Conservation (phyloP, 2,888 invertebrate species). For the Heteropelma amictum region DNA sequence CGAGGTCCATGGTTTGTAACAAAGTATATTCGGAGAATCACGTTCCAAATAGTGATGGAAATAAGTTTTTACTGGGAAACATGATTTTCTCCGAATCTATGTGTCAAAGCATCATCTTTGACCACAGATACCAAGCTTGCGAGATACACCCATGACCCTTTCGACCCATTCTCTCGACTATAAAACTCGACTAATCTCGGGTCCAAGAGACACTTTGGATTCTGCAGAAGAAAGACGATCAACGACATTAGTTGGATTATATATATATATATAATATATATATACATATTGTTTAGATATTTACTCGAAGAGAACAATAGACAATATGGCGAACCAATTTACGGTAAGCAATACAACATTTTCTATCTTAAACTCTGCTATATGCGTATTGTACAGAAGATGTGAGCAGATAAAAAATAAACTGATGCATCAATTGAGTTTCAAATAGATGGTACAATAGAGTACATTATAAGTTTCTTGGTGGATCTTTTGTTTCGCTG, state of each 20-base stretch:
- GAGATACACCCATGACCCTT: constrained; percentile 10
- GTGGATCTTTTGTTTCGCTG: too few species aligned
- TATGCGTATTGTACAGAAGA: not conserved
- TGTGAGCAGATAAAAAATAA: not conserved
- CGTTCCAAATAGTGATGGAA: not conserved
- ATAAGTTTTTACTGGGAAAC: constrained; percentile 1
- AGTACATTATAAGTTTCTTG: too few species aligned
- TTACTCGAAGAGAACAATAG: not conserved
- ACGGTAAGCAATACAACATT: constrained; percentile 6
- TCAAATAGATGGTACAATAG: too few species aligned
- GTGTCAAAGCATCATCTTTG: constrained; percentile 28
- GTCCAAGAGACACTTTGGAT: constrained; percentile 4
- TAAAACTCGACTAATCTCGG: constrained; percentile 18
- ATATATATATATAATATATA: too few species aligned
- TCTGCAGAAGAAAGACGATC: constrained; percentile 9
- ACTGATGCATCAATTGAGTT: not conserved
- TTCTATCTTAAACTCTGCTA: not conserved
- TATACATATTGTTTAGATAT: not conserved
- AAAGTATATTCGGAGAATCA: not conserved
- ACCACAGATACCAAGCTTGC: constrained; percentile 3
- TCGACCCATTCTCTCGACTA: constrained; percentile 14
- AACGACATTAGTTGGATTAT: not conserved
- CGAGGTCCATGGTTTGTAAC: too few species aligned
- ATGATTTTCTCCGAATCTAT: constrained; percentile 1
- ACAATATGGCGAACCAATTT: constrained; percentile 1